phyloP scores from a whole-genome alignment of 2,888 invertebrate species.

The Drosophila phalerata region DNA sequence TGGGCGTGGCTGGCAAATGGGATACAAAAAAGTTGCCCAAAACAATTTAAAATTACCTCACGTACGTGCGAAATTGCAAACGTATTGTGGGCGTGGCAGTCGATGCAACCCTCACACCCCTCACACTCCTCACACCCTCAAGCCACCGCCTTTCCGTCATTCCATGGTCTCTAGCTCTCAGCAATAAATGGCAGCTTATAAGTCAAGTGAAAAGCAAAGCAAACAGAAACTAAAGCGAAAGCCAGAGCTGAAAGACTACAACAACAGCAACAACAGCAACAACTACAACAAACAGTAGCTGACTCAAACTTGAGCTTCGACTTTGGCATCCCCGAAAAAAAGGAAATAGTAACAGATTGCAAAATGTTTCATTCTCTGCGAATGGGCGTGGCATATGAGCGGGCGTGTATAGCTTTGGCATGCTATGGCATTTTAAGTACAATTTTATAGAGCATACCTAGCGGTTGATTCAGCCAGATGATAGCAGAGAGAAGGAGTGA shows the following conservation, averaged over 20 bases:
- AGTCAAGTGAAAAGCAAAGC: conserved; percentile 76
- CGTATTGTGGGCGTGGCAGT: conserved; percentile 75
- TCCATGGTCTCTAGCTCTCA: conserved; percentile 36
- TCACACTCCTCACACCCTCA: conserved; percentile 4
- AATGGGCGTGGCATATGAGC: conserved; percentile 52
- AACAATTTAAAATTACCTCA: conserved; percentile 81
- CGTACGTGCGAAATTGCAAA: conserved; percentile 79
- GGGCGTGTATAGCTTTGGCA: conserved; percentile 42
- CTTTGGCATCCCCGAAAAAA: conserved; percentile 8
- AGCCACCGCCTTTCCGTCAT: conserved; percentile 2
- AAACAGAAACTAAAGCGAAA: conserved; percentile 60
- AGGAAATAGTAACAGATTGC: conserved; percentile 48
- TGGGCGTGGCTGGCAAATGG: conserved; percentile 47
- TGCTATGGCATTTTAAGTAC: conserved; percentile 77
- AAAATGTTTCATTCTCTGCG: conserved; percentile 55
- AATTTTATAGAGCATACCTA: conserved; percentile 77
- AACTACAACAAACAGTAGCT: conserved; percentile 18
- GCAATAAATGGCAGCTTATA: conserved; percentile 79
- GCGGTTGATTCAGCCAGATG: conserved; percentile 44
- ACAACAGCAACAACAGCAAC: conserved; percentile 31
- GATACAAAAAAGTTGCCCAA: conserved; percentile 65
- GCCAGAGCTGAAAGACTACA: conserved; percentile 47
- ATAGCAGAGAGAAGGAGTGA: conserved; percentile 1
- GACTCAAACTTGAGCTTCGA: conserved; percentile 38
- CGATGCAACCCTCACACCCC: conserved; percentile 21